Percentiles rank a stretch among this genome's conserved stretches.
Evolutionary conservation across 2,888 invertebrate genomes (phyloP).

Genomic region (Cantharis rustica): DNA sequence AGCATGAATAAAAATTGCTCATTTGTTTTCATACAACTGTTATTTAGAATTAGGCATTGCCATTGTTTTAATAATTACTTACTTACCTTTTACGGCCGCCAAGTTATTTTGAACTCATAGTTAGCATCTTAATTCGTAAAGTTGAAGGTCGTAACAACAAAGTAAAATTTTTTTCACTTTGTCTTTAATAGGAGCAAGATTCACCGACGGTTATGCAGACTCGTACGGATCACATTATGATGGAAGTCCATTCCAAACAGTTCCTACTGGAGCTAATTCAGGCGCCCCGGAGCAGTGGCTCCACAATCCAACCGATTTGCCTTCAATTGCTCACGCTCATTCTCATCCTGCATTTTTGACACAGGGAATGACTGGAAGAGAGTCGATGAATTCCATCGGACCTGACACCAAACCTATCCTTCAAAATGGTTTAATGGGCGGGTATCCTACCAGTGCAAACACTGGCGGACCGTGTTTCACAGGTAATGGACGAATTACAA

Average conservation of each 20-base stretch:
- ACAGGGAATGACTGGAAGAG: conserved; percentile 50
- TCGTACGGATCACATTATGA: conserved; percentile 66
- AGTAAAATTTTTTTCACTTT: neutral
- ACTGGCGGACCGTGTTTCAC: conserved; percentile 68
- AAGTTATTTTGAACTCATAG: conserved; percentile 5
- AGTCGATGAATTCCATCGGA: conserved; percentile 47
- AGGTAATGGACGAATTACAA: conserved; percentile 54
- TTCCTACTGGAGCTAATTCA: conserved; percentile 65
- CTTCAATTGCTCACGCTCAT: conserved; percentile 50
- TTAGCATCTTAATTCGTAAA: neutral
- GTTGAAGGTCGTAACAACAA: neutral
- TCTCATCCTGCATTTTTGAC: conserved; percentile 62
- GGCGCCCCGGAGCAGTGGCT: conserved; percentile 53
- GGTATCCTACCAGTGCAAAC: conserved; percentile 59
- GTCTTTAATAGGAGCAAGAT: conserved; percentile 51
- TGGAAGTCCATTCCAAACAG: conserved; percentile 74
- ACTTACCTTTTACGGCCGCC: conserved; percentile 10
- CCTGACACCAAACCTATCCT: conserved; percentile 57
- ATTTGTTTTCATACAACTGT: conserved; percentile 6
- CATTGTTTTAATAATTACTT: conserved; percentile 16
- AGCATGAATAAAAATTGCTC: conserved; percentile 8
- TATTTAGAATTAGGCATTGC: neutral
- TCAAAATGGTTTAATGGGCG: conserved; percentile 66
- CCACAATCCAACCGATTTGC: conserved; percentile 47
- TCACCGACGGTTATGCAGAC: conserved; percentile 61